Base-by-base conservation (phyloP, 1,140 invertebrate species). In the Drosophila paulistorum region DNA sequence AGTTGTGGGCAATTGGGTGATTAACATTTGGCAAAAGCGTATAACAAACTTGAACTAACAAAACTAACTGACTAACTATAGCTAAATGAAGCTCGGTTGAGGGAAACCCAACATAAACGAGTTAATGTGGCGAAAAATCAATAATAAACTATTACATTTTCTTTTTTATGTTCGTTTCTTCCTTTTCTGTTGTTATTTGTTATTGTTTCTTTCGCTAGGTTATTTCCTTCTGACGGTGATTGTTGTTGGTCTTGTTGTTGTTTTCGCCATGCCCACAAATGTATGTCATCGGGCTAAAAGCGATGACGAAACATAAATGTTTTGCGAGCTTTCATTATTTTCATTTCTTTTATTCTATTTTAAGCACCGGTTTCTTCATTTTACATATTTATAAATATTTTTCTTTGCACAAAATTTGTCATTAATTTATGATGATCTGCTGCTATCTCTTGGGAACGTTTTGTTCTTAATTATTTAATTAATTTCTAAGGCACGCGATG, bases 401-500 rank as follows among this genome's bases (percentile, higher is more conserved):
- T 30, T 30, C 30, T 30, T 64, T 48, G 63, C 68, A 41, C 37
- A 62, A 71, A 71, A 42, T 11, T 51, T 65, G 68, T 65, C 82
- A 82, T 82, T 85, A 79, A 87, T 79, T 79, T 82, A 71, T 82
- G 68, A 82, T 74, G 70, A 70, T 74, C 77, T 37, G 65, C 51
- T 39, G 48, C 11, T 14, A 10, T 37, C 33, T n/a, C 23, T 42
- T 51, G n/a, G 26, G 1, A 37, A 20, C 45, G 54, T 78, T 72
- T 72, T 71, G 26, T 64, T 63, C 65, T 71, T 80, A 89, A 83
- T 83, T 89, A 80, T 83, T 89, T 80, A 80, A 87, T 87, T 89
- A 87, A 83, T 83, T 83, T 81, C 30, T 48, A 71, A 71, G 74
- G 51, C 83, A 85, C 82, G 83, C 82, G 82, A 86, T 71, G 65